These are phyloP conservation scores for Eurois occulta DNA, from an alignment of 2,888 invertebrate genomes.

Conservation along the genomic window DNA sequence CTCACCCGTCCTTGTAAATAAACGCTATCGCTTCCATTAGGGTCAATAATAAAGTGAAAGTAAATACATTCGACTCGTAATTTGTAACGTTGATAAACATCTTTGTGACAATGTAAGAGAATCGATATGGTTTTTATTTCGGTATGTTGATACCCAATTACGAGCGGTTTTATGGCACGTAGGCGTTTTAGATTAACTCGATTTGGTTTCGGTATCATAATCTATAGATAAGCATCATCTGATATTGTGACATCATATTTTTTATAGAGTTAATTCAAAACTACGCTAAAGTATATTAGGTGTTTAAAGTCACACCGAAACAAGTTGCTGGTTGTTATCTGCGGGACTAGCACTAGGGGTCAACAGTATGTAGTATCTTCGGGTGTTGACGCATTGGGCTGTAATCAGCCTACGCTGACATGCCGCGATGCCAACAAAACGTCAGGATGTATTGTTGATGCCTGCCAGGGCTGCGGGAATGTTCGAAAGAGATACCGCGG, in stretches of 20 bases:
- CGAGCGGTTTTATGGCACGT: constrained; percentile 52
- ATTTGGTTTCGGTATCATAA: constrained; percentile 44
- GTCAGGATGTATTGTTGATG: too few relatives aligned
- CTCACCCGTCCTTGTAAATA: constrained; percentile 70
- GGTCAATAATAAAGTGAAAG: constrained; percentile 71
- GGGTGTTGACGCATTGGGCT: background rate
- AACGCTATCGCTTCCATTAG: constrained; percentile 73
- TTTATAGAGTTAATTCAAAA: constrained; percentile 11
- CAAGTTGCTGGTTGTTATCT: background rate
- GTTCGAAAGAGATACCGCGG: too few relatives aligned
- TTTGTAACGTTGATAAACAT: constrained; percentile 69
- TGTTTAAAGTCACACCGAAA: constrained; percentile 13
- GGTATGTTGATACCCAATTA: constrained; percentile 55
- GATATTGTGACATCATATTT: constrained; percentile 30
- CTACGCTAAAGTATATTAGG: constrained; percentile 17
- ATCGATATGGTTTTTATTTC: constrained; percentile 61
- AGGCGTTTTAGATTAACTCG: constrained; percentile 50
- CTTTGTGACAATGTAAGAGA: constrained; percentile 57
- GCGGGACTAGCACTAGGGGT: too few relatives aligned
- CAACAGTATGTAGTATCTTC: background rate
- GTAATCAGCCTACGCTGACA: too few relatives aligned
- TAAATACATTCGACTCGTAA: constrained; percentile 71
- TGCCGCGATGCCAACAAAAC: too few relatives aligned
- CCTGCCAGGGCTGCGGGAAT: too few relatives aligned
- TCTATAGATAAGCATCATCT: constrained; percentile 35